Base-by-base conservation (phyloP, 2,797 vertebrate genomes). In the Notolepis coatsorum region DNA sequence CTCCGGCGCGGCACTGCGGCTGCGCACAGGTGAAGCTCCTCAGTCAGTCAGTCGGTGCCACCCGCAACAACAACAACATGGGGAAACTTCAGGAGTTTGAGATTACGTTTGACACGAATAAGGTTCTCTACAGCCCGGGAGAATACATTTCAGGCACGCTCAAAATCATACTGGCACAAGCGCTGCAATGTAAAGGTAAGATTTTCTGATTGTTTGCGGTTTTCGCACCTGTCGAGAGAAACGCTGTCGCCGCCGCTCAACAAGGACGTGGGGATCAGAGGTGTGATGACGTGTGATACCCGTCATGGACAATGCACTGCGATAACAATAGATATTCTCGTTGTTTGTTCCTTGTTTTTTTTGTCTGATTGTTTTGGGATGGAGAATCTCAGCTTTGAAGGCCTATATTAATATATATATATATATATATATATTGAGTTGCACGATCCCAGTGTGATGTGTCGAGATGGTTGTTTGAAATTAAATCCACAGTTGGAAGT, bases 111-210 rank as follows among this genome's bases (percentile, higher is more conserved):
- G 80, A 86, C 53, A 57, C 84, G 30, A 88, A 84, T 35, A 92
- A 93, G 78, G 79, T 68, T 0, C 71, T 89, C 0, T 94, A 93
- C 59, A 81, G 55, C 25, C 91, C 93, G 0, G 92, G 92, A 0
- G 91, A 94, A 3, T 89, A 88, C 0, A 84, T 94, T 60, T 50
- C 77, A 0, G 93, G 93, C 2, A 80, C 64, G 12, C 72, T 93
- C 64, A 78, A 53, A 0, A 49, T 93, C 54, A 79, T 67, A 20
- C 31, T 84, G 35, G 65, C 37, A 3, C 81, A 90, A 56, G 0
- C 57, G 6, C 61, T 94, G 42, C 86, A 58, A 2, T 93, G 88
- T 38, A 93, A 94, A 94, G 92, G 93, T 94, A 65, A 75, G 88
- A 55, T 28, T 42, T 0, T 1, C 4, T 1, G 9, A n/a, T n/a